Conservation (phyloP, 2,113 vertebrate species). For the Corythoichthys intestinalis region DNA sequence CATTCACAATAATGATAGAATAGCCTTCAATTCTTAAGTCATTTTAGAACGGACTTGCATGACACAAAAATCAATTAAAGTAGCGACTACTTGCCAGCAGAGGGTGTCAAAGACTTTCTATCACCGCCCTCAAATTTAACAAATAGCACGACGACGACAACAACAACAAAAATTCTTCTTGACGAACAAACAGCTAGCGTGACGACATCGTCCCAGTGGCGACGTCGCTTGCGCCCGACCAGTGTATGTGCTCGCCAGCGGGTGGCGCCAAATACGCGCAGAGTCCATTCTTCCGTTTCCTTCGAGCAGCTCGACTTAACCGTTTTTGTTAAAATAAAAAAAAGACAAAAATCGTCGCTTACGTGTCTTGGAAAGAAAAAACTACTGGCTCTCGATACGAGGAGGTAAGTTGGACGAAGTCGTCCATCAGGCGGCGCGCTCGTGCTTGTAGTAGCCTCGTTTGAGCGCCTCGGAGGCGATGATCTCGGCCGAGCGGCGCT, state of each 20-base stretch:
- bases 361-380: neutral
- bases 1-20: too few relatives aligned
- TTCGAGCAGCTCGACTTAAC: neutral
- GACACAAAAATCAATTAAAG: neutral
- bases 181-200: neutral
- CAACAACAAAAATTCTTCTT: neutral
- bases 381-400: constrained; percentile 8
- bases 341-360: neutral
- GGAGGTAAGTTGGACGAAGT: neutral
- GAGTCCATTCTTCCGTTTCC: neutral
- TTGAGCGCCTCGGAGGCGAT: constrained; percentile 65
- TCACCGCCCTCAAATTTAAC: neutral
- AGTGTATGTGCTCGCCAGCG: constrained; percentile 9
- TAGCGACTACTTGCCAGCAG: neutral
- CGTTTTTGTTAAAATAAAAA: neutral
- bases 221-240: neutral
- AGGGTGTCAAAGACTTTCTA: neutral
- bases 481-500: constrained; percentile 71
- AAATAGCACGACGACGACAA: neutral
- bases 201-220: neutral
- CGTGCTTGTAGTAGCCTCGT: constrained; percentile 69
- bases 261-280: neutral
- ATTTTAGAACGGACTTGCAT: too few relatives aligned
- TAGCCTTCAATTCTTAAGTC: too few relatives aligned
- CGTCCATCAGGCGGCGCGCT: constrained; percentile 44